Base-by-base conservation (phyloP, 2,797 vertebrate genomes). In the Chelidonichthys spinosus region DNA sequence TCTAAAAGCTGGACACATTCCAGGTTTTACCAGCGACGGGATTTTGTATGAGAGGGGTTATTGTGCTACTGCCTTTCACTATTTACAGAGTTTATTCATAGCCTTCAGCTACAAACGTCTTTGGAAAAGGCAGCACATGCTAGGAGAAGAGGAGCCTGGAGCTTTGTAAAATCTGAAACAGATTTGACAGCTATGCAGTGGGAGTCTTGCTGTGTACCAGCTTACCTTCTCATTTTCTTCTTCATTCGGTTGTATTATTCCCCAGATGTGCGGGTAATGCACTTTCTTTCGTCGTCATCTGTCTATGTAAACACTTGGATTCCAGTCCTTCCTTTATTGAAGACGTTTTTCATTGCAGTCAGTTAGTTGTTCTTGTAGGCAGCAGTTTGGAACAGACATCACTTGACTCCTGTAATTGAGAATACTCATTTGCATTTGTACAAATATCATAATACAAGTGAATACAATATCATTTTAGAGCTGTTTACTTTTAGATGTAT, bases 101-200 rank as follows among this genome's bases (percentile, higher is more conserved):
- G 88, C 83, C 81, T 67, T 77, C 49, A 78, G 87, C 84, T 85
- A 70, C 79, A 82, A 49, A 87, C 40, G 80, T 90, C 87, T 89
- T 87, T 88, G 85, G 85, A 85, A 85, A 83, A 87, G 78, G 81
- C 84, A 90, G 87, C 78, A 83, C 85, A 85, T 83, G 88, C 78
- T 84, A 86, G 82, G 59, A 85, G 87, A 90, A 87, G 78, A 90
- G 85, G 88, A 92, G 82, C 90, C 87, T 86, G 92, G 89, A 93
- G 92, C 89, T 92, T 89, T 90, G 90, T 92, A 90, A 93, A 92
- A 92, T 93, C 87, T 90, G 85, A 94, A 89, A 89, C 87, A 81
- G 89, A 93, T 92, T 92, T 92, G 92, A 94, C 92, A 92, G 94
- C 94, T 95, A 95, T 95, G 94, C 94, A 95, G 94, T 92, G 93